phyloP scores from a whole-genome alignment of 2,113 vertebrate species.

The Corvus cornix region DNA sequence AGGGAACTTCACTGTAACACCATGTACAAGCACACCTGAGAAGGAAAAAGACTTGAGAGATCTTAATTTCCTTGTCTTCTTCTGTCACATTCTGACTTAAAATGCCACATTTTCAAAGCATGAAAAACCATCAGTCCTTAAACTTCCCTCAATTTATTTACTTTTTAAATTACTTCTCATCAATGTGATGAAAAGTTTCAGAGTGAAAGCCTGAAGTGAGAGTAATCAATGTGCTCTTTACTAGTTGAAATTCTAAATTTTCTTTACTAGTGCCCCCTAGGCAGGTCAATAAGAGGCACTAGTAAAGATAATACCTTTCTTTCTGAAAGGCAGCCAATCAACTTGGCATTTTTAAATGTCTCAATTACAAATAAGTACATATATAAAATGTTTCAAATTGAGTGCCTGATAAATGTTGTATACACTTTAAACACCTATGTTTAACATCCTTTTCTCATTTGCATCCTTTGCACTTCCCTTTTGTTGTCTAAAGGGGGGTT shows the following conservation, averaged over 20 bases:
- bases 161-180: background rate
- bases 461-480: background rate
- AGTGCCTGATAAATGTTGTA: background rate
- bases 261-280: too few relatives aligned
- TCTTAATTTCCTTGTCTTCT: background rate
- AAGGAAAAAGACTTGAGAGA: background rate
- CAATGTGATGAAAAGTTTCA: background rate
- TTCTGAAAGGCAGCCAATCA: constrained; percentile 8
- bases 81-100: background rate
- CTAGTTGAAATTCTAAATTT: background rate
- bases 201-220: background rate
- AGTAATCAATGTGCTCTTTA: background rate
- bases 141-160: background rate
- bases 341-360: background rate
- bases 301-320: background rate
- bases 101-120: background rate
- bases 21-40: background rate
- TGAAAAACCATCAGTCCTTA: background rate
- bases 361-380: background rate
- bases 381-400: background rate
- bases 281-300: background rate
- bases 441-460: background rate
- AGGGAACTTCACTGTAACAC: background rate
- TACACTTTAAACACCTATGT: background rate
- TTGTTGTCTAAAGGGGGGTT: background rate